Evolutionary conservation across 2,888 invertebrate species (phyloP).

Genomic region (Aplocera efformata): DNA sequence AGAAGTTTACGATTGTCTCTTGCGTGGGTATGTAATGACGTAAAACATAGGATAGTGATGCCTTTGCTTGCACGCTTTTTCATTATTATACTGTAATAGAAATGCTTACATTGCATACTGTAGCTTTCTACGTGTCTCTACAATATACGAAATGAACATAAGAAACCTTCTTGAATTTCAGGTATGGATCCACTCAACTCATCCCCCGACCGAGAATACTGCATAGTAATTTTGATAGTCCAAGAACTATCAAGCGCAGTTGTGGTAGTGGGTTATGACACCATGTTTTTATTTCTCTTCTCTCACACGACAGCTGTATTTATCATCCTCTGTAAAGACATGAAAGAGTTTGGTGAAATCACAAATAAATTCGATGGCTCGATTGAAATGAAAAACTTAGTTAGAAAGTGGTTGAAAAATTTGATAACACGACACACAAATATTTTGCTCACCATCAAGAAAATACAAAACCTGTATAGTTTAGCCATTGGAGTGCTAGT

Average conservation of each 20-base stretch:
- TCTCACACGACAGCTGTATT: slow-evolving; percentile 40
- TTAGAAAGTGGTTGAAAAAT: slow-evolving; percentile 29
- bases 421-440: slow-evolving; percentile 32
- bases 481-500: slow-evolving; percentile 35
- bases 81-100: too few species aligned
- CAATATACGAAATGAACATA: too few species aligned
- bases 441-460: slow-evolving; percentile 33
- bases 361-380: slow-evolving; percentile 16
- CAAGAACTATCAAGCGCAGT: slow-evolving; percentile 36
- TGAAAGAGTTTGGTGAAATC: slow-evolving; percentile 24
- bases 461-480: slow-evolving; percentile 36
- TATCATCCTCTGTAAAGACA: slow-evolving; percentile 35
- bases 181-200: slow-evolving; percentile 30
- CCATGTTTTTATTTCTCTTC: slow-evolving; percentile 36
- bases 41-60: too few species aligned
- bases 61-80: too few species aligned
- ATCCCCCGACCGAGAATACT: slow-evolving; percentile 33
- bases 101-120: too few species aligned
- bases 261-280: slow-evolving; percentile 34
- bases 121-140: too few species aligned
- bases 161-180: slow-evolving; percentile 13
- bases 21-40: slow-evolving; percentile 43
- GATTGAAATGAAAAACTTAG: slow-evolving; percentile 12
- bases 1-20: slow-evolving; percentile 31
- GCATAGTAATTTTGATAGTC: slow-evolving; percentile 31